Percentiles rank a stretch among this genome's conserved stretches.
phyloP scores from a whole-genome alignment of 64 coral and sea anemone genomes.

The Montipora sp. region DNA sequence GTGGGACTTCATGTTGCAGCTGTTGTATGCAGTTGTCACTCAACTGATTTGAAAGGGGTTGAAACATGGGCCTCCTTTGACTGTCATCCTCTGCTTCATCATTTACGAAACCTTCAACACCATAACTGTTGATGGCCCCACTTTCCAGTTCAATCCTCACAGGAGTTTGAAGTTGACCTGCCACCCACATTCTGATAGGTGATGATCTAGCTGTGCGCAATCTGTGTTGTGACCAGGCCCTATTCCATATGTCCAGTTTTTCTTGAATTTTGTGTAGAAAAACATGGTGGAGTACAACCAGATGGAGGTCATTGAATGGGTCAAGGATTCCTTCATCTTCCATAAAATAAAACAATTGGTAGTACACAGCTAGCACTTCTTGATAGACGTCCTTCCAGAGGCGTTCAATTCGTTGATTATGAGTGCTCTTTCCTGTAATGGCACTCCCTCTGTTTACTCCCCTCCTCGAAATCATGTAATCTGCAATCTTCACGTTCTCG shows the following conservation, averaged over 20 bases:
- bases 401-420: conserved; percentile 64
- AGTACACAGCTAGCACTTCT: conserved; percentile 64
- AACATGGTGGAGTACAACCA: conserved; percentile 78
- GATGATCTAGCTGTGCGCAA: conserved; percentile 66
- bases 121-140: conserved; percentile 46
- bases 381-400: conserved; percentile 63
- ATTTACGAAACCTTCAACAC: conserved; percentile 72
- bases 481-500: not conserved
- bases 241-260: conserved; percentile 60
- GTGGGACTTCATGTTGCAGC: conserved; percentile 46
- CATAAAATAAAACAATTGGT: not conserved
- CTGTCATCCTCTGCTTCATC: conserved; percentile 20
- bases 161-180: conserved; percentile 74
- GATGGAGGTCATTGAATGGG: conserved; percentile 58
- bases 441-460: conserved; percentile 74
- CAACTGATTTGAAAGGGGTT: conserved; percentile 21
- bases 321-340: conserved; percentile 72
- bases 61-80: conserved; percentile 52
- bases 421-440: conserved; percentile 74
- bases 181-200: conserved; percentile 64
- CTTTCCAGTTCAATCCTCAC: conserved; percentile 41
- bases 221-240: conserved; percentile 65
- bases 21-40: conserved; percentile 49
- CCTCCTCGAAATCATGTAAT: conserved; percentile 28
- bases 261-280: conserved; percentile 63